Evolutionary conservation across 2,797 vertebrate species (phyloP).

Genomic region (Oryzias sinensis): DNA sequence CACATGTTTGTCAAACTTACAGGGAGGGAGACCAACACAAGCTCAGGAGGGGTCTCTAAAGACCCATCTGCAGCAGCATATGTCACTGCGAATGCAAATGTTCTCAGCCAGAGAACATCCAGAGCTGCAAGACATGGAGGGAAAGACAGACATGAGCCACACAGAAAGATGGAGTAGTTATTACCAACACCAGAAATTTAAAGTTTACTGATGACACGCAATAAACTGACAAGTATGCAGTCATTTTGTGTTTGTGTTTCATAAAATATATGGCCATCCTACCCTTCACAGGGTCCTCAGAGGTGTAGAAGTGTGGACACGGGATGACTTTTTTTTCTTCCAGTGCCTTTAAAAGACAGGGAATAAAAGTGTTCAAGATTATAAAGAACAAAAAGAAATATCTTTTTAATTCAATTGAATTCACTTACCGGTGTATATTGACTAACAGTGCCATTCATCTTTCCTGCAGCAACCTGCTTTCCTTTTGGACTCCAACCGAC

Average conservation of each 20-base stretch:
- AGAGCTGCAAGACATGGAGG: conserved; percentile 78
- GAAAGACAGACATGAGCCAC: conserved; percentile 5
- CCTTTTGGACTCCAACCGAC: conserved; percentile 99
- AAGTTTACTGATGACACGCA: too few relatives aligned
- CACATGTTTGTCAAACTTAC: conserved; percentile 74
- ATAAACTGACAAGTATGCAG: too few relatives aligned
- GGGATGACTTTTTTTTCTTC: conserved; percentile 93
- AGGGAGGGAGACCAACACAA: conserved; percentile 89
- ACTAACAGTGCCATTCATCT: conserved; percentile 88
- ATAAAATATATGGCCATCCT: conserved; percentile 5
- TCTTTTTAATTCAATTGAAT: neutral
- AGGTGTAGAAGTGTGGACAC: conserved; percentile 90
- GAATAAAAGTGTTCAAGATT: conserved; percentile 9
- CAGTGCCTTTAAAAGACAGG: conserved; percentile 77
- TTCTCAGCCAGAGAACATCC: conserved; percentile 94
- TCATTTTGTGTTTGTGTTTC: neutral
- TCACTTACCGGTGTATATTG: conserved; percentile 95
- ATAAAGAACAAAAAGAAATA: neutral
- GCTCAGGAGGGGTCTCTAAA: conserved; percentile 88
- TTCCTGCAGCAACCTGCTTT: conserved; percentile 93
- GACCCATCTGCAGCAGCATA: conserved; percentile 92
- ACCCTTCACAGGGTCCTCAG: conserved; percentile 94
- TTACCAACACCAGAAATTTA: neutral
- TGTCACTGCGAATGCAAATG: conserved; percentile 87
- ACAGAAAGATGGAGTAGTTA: neutral